phyloP scores from a whole-genome alignment of 2,888 invertebrate genomes.

The Pristionchus mayeri region DNA sequence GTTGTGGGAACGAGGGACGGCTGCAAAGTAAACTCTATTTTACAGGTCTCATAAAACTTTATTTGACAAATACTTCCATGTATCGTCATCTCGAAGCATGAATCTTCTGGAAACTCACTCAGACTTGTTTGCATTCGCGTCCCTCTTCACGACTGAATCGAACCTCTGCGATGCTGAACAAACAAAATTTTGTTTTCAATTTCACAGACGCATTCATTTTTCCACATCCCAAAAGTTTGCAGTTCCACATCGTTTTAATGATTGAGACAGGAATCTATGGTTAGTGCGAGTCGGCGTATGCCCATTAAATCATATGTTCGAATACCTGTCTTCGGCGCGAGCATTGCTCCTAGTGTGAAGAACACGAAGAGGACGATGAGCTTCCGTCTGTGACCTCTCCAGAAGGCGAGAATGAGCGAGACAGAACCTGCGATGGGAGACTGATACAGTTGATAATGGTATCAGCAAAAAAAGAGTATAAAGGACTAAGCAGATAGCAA shows the following conservation, averaged over 20 bases:
- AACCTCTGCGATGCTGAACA: neutral
- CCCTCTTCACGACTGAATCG: conserved; percentile 36
- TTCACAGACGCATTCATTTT: neutral
- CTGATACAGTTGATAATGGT: neutral
- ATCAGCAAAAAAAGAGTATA: neutral
- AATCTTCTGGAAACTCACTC: neutral
- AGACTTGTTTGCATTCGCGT: conserved; percentile 19
- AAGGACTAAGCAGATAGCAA: neutral
- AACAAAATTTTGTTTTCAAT: neutral
- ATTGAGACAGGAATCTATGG: neutral
- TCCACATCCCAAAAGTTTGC: neutral
- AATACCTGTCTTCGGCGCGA: conserved; percentile 26
- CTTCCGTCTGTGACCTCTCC: conserved; percentile 42
- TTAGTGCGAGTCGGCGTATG: too few relatives aligned
- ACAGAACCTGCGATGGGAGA: neutral
- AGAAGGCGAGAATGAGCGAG: conserved; percentile 40
- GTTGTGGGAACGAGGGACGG: neutral
- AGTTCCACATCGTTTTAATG: too few relatives aligned
- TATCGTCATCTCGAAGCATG: too few relatives aligned
- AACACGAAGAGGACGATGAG: conserved; percentile 43
- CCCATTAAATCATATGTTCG: neutral
- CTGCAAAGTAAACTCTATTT: neutral
- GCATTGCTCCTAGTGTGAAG: conserved; percentile 21
- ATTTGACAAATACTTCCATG: too few relatives aligned
- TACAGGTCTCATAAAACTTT: too few relatives aligned